phyloP scores from a whole-genome alignment of 2,888 invertebrate species.

The Parochlus steinenii region DNA sequence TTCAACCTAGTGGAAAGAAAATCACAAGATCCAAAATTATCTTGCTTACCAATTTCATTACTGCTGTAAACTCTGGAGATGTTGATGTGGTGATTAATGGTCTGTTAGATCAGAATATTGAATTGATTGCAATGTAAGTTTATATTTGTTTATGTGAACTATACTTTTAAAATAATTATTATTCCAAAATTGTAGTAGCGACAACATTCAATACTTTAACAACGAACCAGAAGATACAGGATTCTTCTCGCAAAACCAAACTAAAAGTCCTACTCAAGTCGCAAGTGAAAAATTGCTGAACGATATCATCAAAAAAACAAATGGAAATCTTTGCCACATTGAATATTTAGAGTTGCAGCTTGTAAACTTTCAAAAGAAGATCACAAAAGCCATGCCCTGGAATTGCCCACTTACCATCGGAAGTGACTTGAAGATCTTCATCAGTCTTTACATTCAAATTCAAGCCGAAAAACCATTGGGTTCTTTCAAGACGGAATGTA shows the following conservation, averaged over 20 bases:
- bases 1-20: conserved; percentile 23
- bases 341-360: conserved; percentile 43
- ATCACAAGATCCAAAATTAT: conserved; percentile 37
- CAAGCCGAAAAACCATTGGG: conserved; percentile 29
- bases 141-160: conserved; percentile 19
- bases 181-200: conserved; percentile 20
- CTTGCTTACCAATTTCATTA: conserved; percentile 45
- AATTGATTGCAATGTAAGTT: conserved; percentile 46
- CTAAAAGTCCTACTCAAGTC: conserved; percentile 19
- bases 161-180: neutral
- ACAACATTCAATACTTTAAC: conserved; percentile 25
- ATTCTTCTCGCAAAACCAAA: conserved; percentile 16
- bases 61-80: conserved; percentile 32
- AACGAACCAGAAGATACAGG: conserved; percentile 22
- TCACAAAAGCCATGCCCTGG: conserved; percentile 40
- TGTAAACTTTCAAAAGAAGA: conserved; percentile 36
- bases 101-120: conserved; percentile 36
- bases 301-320: conserved; percentile 28
- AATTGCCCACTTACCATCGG: conserved; percentile 44
- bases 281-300: conserved; percentile 22
- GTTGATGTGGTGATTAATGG: conserved; percentile 36
- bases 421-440: conserved; percentile 40
- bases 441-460: conserved; percentile 34
- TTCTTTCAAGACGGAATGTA: conserved; percentile 26
- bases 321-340: conserved; percentile 36